These are phyloP conservation scores for Nycticebus coucang DNA, from an alignment of 2,113 vertebrate genomes.

Conservation along the genomic window DNA sequence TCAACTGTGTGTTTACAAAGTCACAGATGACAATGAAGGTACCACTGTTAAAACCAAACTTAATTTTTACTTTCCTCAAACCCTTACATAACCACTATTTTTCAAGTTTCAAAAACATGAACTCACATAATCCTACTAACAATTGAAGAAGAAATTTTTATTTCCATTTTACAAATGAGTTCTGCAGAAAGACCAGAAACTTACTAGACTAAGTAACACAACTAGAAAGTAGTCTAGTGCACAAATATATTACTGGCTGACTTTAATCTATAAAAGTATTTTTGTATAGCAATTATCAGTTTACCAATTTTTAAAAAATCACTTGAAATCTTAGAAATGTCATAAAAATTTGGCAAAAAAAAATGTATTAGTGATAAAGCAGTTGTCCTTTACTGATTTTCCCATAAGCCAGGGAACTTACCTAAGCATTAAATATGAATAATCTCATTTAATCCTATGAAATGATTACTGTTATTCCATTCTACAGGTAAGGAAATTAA, in stretches of 20 bases:
- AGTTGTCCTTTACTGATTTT: constrained; percentile 3
- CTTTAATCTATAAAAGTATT: neutral
- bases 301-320: neutral
- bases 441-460: constrained; percentile 41
- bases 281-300: neutral
- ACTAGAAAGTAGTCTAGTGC: neutral
- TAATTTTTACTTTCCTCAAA: neutral
- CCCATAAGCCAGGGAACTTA: neutral
- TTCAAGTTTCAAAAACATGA: constrained; percentile 35
- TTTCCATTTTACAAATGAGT: constrained; percentile 26
- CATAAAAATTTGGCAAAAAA: constrained; percentile 47
- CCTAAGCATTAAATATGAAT: neutral
- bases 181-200: constrained; percentile 43
- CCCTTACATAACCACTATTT: neutral
- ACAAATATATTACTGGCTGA: neutral
- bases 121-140: neutral
- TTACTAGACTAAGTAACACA: neutral
- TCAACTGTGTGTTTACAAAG: neutral
- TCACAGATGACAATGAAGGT: neutral
- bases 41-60: constrained; percentile 4
- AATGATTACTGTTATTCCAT: neutral
- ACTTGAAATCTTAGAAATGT: constrained; percentile 33
- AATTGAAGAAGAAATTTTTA: constrained; percentile 15
- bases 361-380: neutral
- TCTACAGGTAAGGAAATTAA: constrained; percentile 12